phyloP scores from a whole-genome alignment of 1,140 invertebrate species.

The Mya arenaria region DNA sequence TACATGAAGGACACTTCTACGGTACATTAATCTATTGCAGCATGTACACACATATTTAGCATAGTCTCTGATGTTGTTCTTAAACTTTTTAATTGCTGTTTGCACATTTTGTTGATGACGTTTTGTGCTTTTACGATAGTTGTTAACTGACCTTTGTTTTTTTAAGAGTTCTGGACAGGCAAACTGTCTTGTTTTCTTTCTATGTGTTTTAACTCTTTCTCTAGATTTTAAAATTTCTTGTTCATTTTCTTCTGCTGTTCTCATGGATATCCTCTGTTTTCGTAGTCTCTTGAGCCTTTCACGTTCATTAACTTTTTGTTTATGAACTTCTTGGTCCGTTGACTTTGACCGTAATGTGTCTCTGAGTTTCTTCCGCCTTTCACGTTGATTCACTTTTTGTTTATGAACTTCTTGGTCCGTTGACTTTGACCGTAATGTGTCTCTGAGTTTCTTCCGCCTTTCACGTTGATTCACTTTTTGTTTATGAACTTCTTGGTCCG shows the following conservation, averaged over 20 bases:
- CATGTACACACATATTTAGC: conserved; percentile 28
- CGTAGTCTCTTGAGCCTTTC: background rate
- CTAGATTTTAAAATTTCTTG: too few species aligned
- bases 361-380: background rate
- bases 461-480: conserved; percentile 14
- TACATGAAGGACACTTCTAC: conserved; percentile 16
- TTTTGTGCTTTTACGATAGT: too few species aligned
- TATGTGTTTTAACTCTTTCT: too few species aligned
- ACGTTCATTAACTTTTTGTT: conserved; percentile 4
- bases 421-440: too few species aligned
- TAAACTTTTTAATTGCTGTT: conserved; percentile 28
- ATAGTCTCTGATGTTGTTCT: conserved; percentile 27
- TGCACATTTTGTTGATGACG: conserved; percentile 27
- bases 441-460: conserved; percentile 1
- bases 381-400: conserved; percentile 13
- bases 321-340: background rate
- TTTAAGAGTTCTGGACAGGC: too few species aligned
- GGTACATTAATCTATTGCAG: conserved; percentile 22
- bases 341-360: too few species aligned
- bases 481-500: background rate
- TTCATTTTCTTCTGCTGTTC: too few species aligned
- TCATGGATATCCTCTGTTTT: too few species aligned
- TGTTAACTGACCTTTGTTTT: too few species aligned
- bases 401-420: background rate
- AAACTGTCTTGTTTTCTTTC: too few species aligned